Evolutionary conservation across 2,113 vertebrate species (phyloP).

Genomic region (Carassius auratus): DNA sequence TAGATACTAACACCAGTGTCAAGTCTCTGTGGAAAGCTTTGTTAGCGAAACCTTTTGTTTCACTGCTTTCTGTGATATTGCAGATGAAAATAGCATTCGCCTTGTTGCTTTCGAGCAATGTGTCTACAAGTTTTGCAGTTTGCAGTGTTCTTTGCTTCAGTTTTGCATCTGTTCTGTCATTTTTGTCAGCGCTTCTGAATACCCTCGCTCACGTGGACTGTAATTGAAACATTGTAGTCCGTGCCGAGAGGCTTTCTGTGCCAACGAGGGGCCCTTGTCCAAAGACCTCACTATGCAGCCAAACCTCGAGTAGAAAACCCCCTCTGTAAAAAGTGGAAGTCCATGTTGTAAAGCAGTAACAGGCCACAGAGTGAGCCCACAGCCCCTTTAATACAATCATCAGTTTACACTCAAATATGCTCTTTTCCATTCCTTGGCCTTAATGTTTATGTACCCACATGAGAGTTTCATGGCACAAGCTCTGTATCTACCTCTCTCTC

Average conservation of each 20-base stretch:
- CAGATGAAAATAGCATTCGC: constrained; percentile 47
- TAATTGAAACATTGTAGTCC: constrained; percentile 1
- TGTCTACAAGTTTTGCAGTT: not conserved
- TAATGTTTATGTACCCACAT: constrained; percentile 41
- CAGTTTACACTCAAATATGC: constrained; percentile 58
- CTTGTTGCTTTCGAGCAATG: not conserved
- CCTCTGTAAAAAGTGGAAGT: constrained; percentile 40
- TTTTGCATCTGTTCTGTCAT: constrained; percentile 7
- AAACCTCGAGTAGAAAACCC: constrained; percentile 40
- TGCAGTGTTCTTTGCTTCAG: not conserved
- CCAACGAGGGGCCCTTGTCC: not conserved
- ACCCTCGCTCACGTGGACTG: constrained; percentile 12
- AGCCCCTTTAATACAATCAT: constrained; percentile 53
- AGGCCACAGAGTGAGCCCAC: constrained; percentile 52
- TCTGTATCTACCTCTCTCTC: constrained; percentile 1
- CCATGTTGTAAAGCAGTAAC: constrained; percentile 57
- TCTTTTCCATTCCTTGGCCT: constrained; percentile 60
- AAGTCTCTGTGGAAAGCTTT: constrained; percentile 85
- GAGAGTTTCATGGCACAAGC: constrained; percentile 12
- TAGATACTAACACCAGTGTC: constrained; percentile 89
- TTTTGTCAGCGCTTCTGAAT: constrained; percentile 10
- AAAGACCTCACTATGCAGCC: constrained; percentile 11
- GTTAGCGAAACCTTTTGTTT: constrained; percentile 80
- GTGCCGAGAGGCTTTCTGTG: not conserved
- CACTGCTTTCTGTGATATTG: constrained; percentile 68